Percentiles rank a stretch among this genome's conserved stretches.
Conservation (phyloP, 1,140 invertebrate species). For the Planococcus citri region DNA sequence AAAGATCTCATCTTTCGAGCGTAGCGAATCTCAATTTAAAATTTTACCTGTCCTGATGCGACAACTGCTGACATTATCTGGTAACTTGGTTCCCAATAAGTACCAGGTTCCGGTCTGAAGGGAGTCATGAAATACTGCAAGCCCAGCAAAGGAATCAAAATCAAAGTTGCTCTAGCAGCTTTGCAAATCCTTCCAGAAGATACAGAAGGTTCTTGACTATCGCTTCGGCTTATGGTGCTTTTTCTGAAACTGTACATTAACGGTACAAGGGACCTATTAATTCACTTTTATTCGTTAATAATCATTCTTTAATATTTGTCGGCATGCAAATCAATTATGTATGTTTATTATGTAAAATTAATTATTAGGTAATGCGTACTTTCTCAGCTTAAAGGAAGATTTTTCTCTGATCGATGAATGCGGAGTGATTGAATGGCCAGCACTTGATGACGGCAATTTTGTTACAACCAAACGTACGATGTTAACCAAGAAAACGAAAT, state of each 20-base stretch:
- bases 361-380: conserved; percentile 22
- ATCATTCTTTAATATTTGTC: too few relatives aligned
- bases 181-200: conserved; percentile 27
- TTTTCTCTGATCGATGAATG: conserved; percentile 26
- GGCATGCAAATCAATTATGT: too few relatives aligned
- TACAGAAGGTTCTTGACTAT: conserved; percentile 17
- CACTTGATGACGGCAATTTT: conserved; percentile 52
- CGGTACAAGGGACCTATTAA: too few relatives aligned
- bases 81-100: conserved; percentile 61
- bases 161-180: conserved; percentile 55
- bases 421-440: conserved; percentile 37
- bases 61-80: conserved; percentile 70
- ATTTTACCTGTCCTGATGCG: conserved; percentile 46
- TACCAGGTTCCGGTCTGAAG: conserved; percentile 60
- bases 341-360: too few relatives aligned
- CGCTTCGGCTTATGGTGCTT: conserved; percentile 13
- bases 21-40: too few relatives aligned
- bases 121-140: conserved; percentile 74
- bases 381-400: conserved; percentile 27
- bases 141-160: conserved; percentile 67
- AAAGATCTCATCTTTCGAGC: too few relatives aligned
- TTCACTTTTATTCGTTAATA: too few relatives aligned
- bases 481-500: conserved; percentile 66
- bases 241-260: conserved; percentile 15
- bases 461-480: conserved; percentile 57